Evolutionary conservation across 2,888 invertebrate genomes (phyloP).

Genomic region (Drosophila borealis): DNA sequence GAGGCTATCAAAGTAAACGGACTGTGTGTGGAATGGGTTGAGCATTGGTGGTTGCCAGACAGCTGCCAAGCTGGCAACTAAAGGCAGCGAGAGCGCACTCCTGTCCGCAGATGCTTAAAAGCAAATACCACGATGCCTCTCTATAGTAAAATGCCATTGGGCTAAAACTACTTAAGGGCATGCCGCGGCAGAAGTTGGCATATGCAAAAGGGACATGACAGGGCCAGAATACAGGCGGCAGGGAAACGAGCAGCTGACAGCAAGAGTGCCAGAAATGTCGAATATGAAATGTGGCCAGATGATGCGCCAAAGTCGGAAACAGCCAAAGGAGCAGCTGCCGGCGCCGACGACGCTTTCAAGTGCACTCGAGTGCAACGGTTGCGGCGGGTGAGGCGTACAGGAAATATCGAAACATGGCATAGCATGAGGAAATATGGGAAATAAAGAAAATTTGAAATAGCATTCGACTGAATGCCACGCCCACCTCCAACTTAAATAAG

Average conservation of each 20-base stretch:
- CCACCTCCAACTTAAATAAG: slow-evolving; percentile 11
- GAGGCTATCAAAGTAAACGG: not conserved
- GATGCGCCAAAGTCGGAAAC: slow-evolving; percentile 47
- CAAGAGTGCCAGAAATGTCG: slow-evolving; percentile 53
- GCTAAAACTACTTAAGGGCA: slow-evolving; percentile 63
- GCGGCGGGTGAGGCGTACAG: slow-evolving; percentile 7
- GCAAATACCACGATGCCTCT: slow-evolving; percentile 36
- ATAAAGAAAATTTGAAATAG: slow-evolving; percentile 42
- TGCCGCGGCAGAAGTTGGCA: slow-evolving; percentile 25
- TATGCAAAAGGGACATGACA: slow-evolving; percentile 45
- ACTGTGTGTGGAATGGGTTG: too few relatives aligned
- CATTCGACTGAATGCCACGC: slow-evolving; percentile 13
- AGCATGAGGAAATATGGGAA: slow-evolving; percentile 41
- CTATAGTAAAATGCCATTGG: slow-evolving; percentile 59
- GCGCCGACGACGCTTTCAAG: slow-evolving; percentile 25
- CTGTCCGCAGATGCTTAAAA: slow-evolving; percentile 49
- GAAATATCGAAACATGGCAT: slow-evolving; percentile 27
- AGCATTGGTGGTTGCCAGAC: slow-evolving; percentile 41
- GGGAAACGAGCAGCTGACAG: slow-evolving; percentile 48
- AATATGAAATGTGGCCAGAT: slow-evolving; percentile 71
- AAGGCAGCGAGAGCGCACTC: slow-evolving; percentile 11
- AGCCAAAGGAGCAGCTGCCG: slow-evolving; percentile 36
- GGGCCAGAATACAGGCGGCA: not conserved
- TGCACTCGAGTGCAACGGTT: slow-evolving; percentile 38
- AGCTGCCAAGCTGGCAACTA: slow-evolving; percentile 53